Evolutionary conservation across 2,888 invertebrate genomes (phyloP).

Genomic region (Caenorhabditis sp.): DNA sequence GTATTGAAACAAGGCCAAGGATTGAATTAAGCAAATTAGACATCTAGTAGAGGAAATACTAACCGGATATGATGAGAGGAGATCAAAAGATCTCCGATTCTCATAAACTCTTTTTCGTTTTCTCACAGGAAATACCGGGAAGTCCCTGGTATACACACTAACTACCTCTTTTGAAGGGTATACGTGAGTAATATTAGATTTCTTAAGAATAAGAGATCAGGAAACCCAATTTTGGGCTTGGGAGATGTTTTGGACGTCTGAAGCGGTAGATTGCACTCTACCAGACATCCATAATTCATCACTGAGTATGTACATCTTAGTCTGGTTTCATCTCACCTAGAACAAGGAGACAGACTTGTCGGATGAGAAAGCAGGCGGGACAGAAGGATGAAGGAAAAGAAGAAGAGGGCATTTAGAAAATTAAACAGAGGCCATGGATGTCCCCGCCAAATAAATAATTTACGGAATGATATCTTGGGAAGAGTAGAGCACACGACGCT

Average conservation of each 20-base stretch:
- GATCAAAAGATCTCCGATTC: constrained; percentile 33
- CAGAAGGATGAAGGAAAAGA: constrained; percentile 11
- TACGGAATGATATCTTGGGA: constrained; percentile 46
- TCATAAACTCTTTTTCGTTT: background rate
- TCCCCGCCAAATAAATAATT: constrained; percentile 48
- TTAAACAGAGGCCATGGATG: constrained; percentile 28
- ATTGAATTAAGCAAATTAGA: background rate
- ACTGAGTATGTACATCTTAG: constrained; percentile 17
- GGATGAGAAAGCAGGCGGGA: background rate
- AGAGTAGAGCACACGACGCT: constrained; percentile 5
- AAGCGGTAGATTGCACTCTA: constrained; percentile 49
- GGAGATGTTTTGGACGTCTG: constrained; percentile 17
- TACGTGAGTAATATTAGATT: constrained; percentile 35
- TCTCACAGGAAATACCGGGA: constrained; percentile 24
- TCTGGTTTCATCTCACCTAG: constrained; percentile 25
- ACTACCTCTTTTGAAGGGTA: constrained; percentile 20
- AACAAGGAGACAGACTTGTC: constrained; percentile 30
- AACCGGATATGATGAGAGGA: too few relatives aligned
- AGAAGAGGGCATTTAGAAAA: constrained; percentile 54
- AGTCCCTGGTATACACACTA: constrained; percentile 17
- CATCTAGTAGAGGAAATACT: background rate
- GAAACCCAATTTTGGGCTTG: constrained; percentile 20
- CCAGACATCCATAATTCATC: constrained; percentile 47
- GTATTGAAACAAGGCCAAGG: background rate
- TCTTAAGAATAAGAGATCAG: constrained; percentile 51